phyloP scores from a whole-genome alignment of 2,797 vertebrate genomes.

The Darevskia nairensis region DNA sequence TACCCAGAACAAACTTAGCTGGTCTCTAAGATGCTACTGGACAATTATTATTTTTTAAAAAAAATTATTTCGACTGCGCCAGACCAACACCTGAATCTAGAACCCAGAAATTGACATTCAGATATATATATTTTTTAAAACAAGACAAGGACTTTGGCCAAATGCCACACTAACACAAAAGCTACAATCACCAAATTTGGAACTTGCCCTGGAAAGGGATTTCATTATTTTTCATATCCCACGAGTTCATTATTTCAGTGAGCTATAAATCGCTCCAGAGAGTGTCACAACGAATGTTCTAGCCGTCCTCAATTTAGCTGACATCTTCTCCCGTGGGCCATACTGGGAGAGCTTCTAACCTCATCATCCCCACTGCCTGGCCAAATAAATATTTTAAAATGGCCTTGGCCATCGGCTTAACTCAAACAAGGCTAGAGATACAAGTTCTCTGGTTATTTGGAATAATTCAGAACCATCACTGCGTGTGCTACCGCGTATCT shows the following conservation, averaged over 20 bases:
- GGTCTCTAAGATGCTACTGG: too few relatives aligned
- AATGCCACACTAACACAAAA: not conserved
- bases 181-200: not conserved
- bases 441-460: not conserved
- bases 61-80: too few relatives aligned
- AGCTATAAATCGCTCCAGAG: not conserved
- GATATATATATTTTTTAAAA: too few relatives aligned
- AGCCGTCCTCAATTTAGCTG: not conserved
- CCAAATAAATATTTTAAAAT: not conserved
- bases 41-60: too few relatives aligned
- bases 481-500: not conserved
- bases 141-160: too few relatives aligned
- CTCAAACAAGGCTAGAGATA: not conserved
- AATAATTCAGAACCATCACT: not conserved
- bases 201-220: not conserved
- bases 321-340: not conserved
- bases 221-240: not conserved
- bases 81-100: too few relatives aligned
- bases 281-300: not conserved
- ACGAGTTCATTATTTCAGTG: not conserved
- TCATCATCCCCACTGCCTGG: not conserved
- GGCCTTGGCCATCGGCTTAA: not conserved
- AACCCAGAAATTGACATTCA: too few relatives aligned
- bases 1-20: too few relatives aligned
- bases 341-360: not conserved